A percentile compares a stretch with the other conserved stretches of the same genome.
Conservation (phyloP, 2,113 vertebrate genomes). For the Neodon shergylaensis region DNA sequence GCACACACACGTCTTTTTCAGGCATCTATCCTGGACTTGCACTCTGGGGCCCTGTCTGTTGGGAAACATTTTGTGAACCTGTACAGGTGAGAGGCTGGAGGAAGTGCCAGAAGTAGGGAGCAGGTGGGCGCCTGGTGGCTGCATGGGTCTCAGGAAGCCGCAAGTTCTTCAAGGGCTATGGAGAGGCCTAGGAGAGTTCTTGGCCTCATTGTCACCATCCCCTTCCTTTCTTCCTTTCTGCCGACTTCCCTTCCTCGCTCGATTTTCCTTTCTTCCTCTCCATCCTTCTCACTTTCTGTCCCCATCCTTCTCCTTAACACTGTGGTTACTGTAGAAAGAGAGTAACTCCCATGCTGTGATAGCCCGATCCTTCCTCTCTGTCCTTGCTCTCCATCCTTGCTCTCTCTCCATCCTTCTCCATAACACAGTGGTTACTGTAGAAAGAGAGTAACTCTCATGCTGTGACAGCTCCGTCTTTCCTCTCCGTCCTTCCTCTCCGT, state of each 20-base stretch:
- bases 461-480: not conserved
- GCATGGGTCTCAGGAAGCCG: no score
- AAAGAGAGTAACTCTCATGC: not conserved
- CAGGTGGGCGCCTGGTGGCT: not conserved
- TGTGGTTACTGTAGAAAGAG: fast-evolving
- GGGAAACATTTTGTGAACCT: slow-evolving; percentile 98
- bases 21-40: slow-evolving; percentile 97
- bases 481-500: no score
- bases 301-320: no score
- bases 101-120: not conserved
- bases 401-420: no score
- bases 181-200: not conserved
- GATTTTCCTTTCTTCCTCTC: fast-evolving
- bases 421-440: fast-evolving
- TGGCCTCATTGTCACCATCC: not conserved
- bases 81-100: slow-evolving; percentile 90
- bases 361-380: no score
- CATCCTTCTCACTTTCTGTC: no score
- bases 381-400: no score
- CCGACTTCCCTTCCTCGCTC: no score
- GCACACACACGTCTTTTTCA: slow-evolving; percentile 64
- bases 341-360: not conserved
- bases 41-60: slow-evolving; percentile 96
- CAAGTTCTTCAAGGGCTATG: not conserved
- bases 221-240: no score